Evolutionary conservation across 23 tunicate genomes (phyloP).

Genomic region (Styela plicata): DNA sequence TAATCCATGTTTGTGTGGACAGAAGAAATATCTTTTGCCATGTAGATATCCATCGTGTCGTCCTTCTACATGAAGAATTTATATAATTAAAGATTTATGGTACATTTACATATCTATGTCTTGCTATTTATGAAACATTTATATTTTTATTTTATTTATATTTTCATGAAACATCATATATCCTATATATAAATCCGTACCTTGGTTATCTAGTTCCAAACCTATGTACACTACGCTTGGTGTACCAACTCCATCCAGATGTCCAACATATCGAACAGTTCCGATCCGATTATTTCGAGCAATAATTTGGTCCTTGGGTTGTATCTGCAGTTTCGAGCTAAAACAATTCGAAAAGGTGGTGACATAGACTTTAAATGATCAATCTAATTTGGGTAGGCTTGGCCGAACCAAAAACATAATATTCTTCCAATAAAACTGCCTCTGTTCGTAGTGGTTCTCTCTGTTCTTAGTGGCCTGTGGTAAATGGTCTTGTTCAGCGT

Average conservation of each 20-base stretch:
- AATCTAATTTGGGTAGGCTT: too few relatives aligned
- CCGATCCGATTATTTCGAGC: constrained; percentile 43
- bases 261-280: constrained; percentile 75
- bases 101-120: not conserved
- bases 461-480: too few relatives aligned
- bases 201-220: constrained; percentile 53
- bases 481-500: too few relatives aligned
- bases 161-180: not conserved
- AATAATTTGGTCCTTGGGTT: constrained; percentile 56
- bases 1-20: constrained; percentile 59
- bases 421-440: too few relatives aligned
- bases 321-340: constrained; percentile 65
- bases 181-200: constrained; percentile 35
- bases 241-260: constrained; percentile 69
- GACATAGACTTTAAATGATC: too few relatives aligned
- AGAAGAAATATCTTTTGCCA: constrained; percentile 70
- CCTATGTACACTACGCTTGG: constrained; percentile 85
- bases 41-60: constrained; percentile 69
- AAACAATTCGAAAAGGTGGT: too few relatives aligned
- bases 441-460: too few relatives aligned
- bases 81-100: too few relatives aligned
- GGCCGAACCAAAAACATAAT: too few relatives aligned
- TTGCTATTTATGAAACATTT: not conserved
- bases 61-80: constrained; percentile 32
- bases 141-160: not conserved